Conservation (phyloP, 2,113 vertebrate genomes). For the Leucosticte australis region DNA sequence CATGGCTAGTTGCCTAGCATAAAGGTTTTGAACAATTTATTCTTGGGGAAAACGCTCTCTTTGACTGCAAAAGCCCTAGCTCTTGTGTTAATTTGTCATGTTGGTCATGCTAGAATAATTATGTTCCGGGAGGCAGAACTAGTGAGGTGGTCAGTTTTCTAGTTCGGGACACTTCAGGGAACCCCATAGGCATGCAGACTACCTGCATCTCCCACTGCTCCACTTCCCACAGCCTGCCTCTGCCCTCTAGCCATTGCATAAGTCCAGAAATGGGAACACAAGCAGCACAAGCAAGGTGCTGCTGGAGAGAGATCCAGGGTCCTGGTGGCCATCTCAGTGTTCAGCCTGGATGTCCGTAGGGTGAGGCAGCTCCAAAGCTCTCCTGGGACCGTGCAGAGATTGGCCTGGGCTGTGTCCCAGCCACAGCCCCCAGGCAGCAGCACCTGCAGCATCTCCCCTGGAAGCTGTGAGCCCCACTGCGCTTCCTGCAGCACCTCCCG, state of each 20-base stretch:
- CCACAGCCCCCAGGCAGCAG: neutral
- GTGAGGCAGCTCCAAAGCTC: neutral
- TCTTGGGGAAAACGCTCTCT: neutral
- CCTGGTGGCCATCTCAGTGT: neutral
- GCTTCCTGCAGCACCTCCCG: neutral
- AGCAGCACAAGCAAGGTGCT: neutral
- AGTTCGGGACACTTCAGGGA: conserved; percentile 17
- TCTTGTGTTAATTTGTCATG: conserved; percentile 23
- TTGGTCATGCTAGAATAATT: conserved; percentile 37
- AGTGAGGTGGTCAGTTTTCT: neutral
- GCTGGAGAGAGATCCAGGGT: neutral
- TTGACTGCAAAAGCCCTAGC: conserved; percentile 11
- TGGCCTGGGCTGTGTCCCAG: neutral
- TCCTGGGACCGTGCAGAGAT: neutral
- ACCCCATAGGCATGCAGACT: neutral
- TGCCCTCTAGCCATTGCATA: neutral
- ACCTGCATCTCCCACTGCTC: neutral
- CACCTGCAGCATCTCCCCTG: conserved; percentile 7
- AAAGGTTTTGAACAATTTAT: conserved; percentile 52
- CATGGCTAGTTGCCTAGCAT: conserved; percentile 10
- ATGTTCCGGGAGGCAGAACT: neutral
- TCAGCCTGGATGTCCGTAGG: neutral
- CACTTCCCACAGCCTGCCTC: neutral
- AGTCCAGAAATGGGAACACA: neutral
- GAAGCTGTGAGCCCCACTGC: neutral